These are phyloP conservation scores for Merodon equestris DNA, from an alignment of 2,888 invertebrate genomes.

Conservation along the genomic window DNA sequence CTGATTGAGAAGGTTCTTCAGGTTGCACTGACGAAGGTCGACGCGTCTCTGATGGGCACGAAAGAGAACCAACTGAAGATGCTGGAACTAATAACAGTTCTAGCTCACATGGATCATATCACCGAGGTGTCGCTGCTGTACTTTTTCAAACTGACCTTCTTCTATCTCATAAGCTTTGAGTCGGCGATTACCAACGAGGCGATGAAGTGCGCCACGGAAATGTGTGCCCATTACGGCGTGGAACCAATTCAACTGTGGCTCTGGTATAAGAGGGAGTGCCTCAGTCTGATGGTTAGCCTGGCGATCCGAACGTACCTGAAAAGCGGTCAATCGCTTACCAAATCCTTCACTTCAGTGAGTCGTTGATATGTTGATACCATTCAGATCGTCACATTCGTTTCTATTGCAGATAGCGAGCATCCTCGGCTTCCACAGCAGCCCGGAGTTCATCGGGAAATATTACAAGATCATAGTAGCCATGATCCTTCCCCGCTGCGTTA, in stretches of 20 bases:
- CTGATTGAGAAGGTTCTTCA: conserved; percentile 57
- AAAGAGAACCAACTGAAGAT: conserved; percentile 61
- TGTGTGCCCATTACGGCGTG: conserved; percentile 74
- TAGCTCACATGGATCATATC: conserved; percentile 67
- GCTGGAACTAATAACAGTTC: conserved; percentile 62
- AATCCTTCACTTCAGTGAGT: conserved; percentile 35
- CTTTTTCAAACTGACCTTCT: conserved; percentile 76
- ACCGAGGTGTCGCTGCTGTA: conserved; percentile 75
- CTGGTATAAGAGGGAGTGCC: conserved; percentile 77
- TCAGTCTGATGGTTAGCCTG: conserved; percentile 74
- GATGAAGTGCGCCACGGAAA: conserved; percentile 73
- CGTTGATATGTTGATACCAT: background rate
- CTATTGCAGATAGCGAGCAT: conserved; percentile 81
- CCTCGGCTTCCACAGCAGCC: conserved; percentile 84
- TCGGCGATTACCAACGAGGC: conserved; percentile 76
- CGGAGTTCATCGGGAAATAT: conserved; percentile 85
- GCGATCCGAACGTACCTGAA: conserved; percentile 73
- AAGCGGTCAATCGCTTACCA: conserved; percentile 73
- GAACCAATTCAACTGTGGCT: conserved; percentile 76
- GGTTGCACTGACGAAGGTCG: conserved; percentile 41
- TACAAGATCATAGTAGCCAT: conserved; percentile 84
- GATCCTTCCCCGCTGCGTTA: conserved; percentile 82
- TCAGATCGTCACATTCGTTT: background rate
- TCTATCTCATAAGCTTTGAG: conserved; percentile 74
- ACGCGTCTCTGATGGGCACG: conserved; percentile 36